Evolutionary conservation across 2,113 vertebrate genomes (phyloP).

Genomic region (Amphiprion percula): DNA sequence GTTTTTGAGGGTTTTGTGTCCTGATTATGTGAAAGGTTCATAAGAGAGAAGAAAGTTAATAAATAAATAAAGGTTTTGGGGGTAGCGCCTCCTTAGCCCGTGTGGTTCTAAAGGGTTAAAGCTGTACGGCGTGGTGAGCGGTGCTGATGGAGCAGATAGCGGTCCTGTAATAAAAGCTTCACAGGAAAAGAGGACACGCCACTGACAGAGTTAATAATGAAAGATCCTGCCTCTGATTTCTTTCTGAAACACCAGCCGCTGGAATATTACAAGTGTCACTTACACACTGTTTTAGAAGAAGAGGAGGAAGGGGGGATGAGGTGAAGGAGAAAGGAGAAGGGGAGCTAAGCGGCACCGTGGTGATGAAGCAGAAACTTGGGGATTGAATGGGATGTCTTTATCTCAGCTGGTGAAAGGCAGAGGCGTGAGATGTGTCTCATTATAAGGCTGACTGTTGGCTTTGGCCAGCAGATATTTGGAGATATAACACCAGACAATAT

Average conservation of each 20-base stretch:
- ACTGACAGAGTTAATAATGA: constrained; percentile 90
- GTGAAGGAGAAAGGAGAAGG: constrained; percentile 25
- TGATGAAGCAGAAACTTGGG: constrained; percentile 65
- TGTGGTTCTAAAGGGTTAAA: constrained; percentile 79
- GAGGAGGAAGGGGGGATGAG: constrained; percentile 44
- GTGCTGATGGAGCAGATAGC: constrained; percentile 79
- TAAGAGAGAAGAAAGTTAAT: constrained; percentile 1
- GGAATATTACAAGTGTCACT: constrained; percentile 91
- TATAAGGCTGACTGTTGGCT: constrained; percentile 43
- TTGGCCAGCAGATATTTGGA: constrained; percentile 41
- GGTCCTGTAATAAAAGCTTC: constrained; percentile 88
- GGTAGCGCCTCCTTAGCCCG: not conserved
- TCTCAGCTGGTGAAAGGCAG: constrained; percentile 54
- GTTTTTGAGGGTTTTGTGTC: not conserved
- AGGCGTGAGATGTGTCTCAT: constrained; percentile 49
- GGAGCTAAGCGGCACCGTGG: constrained; percentile 27
- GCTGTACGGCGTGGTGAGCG: constrained; percentile 69
- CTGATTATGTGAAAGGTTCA: not conserved
- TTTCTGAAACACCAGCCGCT: constrained; percentile 83
- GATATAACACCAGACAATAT: constrained; percentile 43
- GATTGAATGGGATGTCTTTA: constrained; percentile 61
- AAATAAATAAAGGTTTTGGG: not conserved
- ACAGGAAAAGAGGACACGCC: constrained; percentile 86
- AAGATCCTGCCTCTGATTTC: constrained; percentile 88
- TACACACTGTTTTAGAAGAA: constrained; percentile 83